A percentile compares a stretch with the other conserved stretches of the same genome.
phyloP scores from a whole-genome alignment of 92 coral and sea anemone genomes.

The Anthopleura xanthogrammica region DNA sequence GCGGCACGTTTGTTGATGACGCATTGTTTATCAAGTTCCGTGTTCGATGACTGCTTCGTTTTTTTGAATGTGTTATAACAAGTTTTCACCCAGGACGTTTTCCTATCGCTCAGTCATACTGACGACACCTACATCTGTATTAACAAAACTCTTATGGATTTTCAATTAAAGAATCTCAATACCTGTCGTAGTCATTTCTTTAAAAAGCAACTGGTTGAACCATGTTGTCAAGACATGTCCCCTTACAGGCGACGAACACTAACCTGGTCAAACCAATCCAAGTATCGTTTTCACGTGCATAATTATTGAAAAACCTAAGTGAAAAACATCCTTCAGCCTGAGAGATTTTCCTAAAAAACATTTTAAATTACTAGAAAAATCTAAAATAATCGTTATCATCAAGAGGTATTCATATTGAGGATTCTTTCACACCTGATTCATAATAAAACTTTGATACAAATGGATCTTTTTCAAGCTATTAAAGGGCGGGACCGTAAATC shows the following conservation, averaged over 20 bases:
- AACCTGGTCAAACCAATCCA: background rate
- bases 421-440: no score
- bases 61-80: background rate
- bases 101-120: background rate
- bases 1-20: background rate
- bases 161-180: background rate
- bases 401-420: no score
- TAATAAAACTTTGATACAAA: no score
- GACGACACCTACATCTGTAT: background rate
- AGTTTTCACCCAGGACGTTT: background rate
- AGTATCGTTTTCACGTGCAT: no score
- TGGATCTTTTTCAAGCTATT: no score
- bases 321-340: no score
- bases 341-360: no score
- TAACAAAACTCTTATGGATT: background rate
- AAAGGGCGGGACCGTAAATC: no score
- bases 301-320: no score
- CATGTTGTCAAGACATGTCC: background rate
- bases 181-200: background rate
- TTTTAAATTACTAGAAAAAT: no score
- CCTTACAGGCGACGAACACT: background rate
- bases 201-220: background rate
- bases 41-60: background rate
- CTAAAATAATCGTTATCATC: no score
- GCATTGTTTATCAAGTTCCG: background rate